Conservation (phyloP, 1,140 invertebrate genomes). For the Paraescarpia echinospica region DNA sequence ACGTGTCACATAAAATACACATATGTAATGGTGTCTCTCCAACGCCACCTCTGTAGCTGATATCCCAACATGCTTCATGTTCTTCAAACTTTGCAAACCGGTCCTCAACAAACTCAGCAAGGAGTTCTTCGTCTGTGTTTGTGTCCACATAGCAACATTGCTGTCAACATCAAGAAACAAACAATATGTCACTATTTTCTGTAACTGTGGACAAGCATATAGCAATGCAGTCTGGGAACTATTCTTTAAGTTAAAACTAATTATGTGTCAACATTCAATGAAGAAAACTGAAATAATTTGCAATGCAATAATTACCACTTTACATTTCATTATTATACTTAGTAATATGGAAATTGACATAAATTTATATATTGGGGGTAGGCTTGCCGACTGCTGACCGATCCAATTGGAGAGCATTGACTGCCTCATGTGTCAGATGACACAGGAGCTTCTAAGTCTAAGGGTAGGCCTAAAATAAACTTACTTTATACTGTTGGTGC, state of each 20-base stretch:
- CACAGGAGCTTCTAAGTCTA: too few species aligned
- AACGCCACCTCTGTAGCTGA: constrained; percentile 90
- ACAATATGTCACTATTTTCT: not conserved
- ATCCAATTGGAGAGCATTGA: not conserved
- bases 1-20: constrained; percentile 91
- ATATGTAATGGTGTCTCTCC: constrained; percentile 94
- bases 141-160: constrained; percentile 27
- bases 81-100: constrained; percentile 24
- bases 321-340: not conserved
- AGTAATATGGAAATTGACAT: too few species aligned
- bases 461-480: too few species aligned
- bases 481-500: not conserved
- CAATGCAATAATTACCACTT: not conserved
- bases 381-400: not conserved
- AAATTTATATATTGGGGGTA: too few species aligned
- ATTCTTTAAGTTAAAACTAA: not conserved
- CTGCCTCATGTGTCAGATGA: not conserved
- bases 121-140: constrained; percentile 41
- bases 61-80: constrained; percentile 87
- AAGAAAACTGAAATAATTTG: not conserved
- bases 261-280: not conserved
- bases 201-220: not conserved
- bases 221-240: not conserved
- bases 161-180: constrained; percentile 25
- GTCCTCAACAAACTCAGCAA: constrained; percentile 42